Evolutionary conservation across 2,797 vertebrate species (phyloP), one percentile per base, ranked within the genome.

Genomic region (Rachycentron canadum): DNA sequence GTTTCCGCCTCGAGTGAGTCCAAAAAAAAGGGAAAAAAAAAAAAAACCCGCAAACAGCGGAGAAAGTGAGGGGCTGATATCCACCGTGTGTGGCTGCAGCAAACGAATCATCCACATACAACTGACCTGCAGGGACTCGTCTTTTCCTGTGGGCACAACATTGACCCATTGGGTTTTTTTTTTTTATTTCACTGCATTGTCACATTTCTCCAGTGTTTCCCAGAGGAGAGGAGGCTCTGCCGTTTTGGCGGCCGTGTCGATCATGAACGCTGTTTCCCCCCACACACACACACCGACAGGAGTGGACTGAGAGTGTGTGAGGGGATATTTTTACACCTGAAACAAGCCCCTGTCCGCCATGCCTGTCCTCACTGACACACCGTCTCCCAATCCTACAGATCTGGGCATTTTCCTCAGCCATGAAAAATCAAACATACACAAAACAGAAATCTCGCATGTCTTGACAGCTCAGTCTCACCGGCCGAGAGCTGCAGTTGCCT

Each of bases 401-500:
- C 2, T 17, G 12, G 23, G 45, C 21, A 43, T 38, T n/a, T 16
- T 73, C 19, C 14, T 21, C 25, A 4, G 6, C 14, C 16, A 36
- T 2, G 3, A 14, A 16, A 50, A 65, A 9, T 3, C 34, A 17
- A 78, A 64, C 41, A 41, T 53, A 58, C 30, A 3, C 34, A 63
- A 2, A 57, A 60, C 52, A 59, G 60, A 34, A 7, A 63, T 23
- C 66, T 71, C 81, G 76, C 59, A 21, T 41, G 32, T 32, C 26
- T n/a, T 66, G 58, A 76, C 61, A 71, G 78, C 80, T 69, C 72
- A 25, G 70, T 13, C 41, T 58, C 53, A 10, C 7, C 76, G 76
- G 83, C 79, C 81, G 83, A 65, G 72, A 69, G 50, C 77, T 67
- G 74, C 82, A 45, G 76, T 32, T 50, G 69, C 62, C 61, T 21